These are phyloP conservation scores for Sternarchorhynchus goeldii DNA, from an alignment of 2,797 vertebrate genomes.

Conservation along the genomic window DNA sequence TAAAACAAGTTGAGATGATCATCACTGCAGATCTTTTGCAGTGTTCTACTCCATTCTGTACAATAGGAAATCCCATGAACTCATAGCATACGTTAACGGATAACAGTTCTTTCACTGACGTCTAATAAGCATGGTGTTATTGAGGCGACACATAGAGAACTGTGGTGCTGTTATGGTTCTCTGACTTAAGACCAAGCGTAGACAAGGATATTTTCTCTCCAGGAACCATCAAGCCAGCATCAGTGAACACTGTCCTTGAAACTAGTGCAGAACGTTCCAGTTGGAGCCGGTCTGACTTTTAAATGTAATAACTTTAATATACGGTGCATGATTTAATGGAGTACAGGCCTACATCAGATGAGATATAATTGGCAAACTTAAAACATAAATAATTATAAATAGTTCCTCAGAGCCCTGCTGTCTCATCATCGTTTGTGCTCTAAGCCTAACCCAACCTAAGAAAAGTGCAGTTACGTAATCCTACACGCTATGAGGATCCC, in stretches of 20 bases:
- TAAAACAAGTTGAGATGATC: too few relatives aligned
- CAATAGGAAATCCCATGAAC: too few relatives aligned
- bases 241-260: neutral
- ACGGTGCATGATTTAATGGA: too few relatives aligned
- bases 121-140: neutral
- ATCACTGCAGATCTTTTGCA: too few relatives aligned
- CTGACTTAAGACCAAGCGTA: neutral
- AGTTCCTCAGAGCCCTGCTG: neutral
- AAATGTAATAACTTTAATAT: too few relatives aligned
- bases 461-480: conserved; percentile 53
- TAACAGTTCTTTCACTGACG: neutral
- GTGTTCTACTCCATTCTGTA: too few relatives aligned
- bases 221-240: neutral
- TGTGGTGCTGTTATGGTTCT: neutral
- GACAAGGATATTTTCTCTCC: neutral
- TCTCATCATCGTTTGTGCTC: neutral
- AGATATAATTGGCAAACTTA: too few relatives aligned
- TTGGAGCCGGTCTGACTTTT: too few relatives aligned
- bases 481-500: conserved; percentile 30
- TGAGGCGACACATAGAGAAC: neutral
- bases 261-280: neutral
- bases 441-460: conserved; percentile 20
- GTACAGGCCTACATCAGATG: too few relatives aligned
- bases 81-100: too few relatives aligned
- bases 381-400: too few relatives aligned